Conservation (phyloP, 2,797 vertebrate genomes). For the Yasuhikotakia modesta region DNA sequence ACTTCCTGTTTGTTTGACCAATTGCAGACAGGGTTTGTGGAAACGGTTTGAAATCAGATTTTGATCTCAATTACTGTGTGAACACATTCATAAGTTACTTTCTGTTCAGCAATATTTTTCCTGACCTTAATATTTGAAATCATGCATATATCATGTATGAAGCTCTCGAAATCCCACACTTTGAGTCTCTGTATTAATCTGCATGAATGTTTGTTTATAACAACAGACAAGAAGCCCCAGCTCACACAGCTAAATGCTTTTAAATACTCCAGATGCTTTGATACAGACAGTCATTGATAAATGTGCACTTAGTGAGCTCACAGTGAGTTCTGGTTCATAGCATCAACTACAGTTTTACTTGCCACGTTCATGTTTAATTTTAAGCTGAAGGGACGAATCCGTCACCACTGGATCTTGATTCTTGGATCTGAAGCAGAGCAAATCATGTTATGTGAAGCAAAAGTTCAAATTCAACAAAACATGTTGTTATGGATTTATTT, state of each 20-base stretch:
- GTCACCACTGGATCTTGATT: not conserved
- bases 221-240: slow-evolving; percentile 61
- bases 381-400: not conserved
- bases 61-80: slow-evolving; percentile 47
- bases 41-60: too few species aligned
- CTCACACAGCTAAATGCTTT: slow-evolving; percentile 63
- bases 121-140: not conserved
- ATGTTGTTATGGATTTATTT: too few species aligned
- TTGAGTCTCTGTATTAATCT: slow-evolving; percentile 47
- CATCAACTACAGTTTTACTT: slow-evolving; percentile 10
- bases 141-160: not conserved
- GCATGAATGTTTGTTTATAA: slow-evolving; percentile 64
- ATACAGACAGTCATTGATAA: slow-evolving; percentile 22
- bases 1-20: not conserved
- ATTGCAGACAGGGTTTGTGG: not conserved
- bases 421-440: not conserved
- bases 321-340: not conserved
- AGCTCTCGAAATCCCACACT: not conserved
- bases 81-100: slow-evolving; percentile 23
- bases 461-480: too few species aligned
- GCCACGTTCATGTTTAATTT: not conserved
- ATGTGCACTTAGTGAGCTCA: slow-evolving; percentile 11
- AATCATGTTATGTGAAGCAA: not conserved
- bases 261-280: slow-evolving; percentile 7
- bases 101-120: too few species aligned